Conservation (phyloP, 2,113 vertebrate species). For the Nannobrachium achirus region DNA sequence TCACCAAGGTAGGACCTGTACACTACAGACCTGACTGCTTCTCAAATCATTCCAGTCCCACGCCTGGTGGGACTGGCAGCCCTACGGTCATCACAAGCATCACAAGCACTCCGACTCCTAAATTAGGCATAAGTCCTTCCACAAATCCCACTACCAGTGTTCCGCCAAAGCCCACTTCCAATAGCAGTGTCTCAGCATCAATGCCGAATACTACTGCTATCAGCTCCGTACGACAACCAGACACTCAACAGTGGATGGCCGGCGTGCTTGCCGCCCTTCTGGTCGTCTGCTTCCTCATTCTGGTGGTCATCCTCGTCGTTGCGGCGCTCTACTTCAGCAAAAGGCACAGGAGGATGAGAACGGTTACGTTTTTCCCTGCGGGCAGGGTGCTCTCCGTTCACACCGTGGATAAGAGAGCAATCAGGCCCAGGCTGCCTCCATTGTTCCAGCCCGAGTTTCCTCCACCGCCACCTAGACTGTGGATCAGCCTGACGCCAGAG, state of each 20-base stretch:
- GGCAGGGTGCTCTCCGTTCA: constrained; percentile 12
- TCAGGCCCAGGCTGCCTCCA: constrained; percentile 38
- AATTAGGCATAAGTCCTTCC: not conserved
- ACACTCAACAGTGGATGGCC: not conserved
- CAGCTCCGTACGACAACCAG: not conserved
- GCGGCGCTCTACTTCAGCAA: constrained; percentile 28
- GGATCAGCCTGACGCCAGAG: constrained; percentile 1
- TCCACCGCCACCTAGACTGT: constrained; percentile 15
- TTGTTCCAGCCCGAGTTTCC: constrained; percentile 35
- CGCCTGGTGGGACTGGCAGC: not conserved
- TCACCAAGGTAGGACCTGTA: constrained; percentile 36
- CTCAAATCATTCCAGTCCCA: not conserved
- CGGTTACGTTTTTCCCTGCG: constrained; percentile 16
- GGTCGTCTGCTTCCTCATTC: constrained; percentile 41
- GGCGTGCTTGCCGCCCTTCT: constrained; percentile 29
- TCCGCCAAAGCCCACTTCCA: not conserved
- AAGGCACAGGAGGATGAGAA: constrained; percentile 18
- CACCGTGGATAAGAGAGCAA: constrained; percentile 33
- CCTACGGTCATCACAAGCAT: not conserved
- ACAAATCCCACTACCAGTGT: not conserved
- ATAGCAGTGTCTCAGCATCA: not conserved
- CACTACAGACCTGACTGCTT: constrained; percentile 38
- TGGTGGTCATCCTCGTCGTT: not conserved
- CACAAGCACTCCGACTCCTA: not conserved
- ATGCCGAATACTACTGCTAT: constrained; percentile 10